Base-by-base conservation (phyloP, 2,797 vertebrate genomes). In the Sebastolobus alascanus region DNA sequence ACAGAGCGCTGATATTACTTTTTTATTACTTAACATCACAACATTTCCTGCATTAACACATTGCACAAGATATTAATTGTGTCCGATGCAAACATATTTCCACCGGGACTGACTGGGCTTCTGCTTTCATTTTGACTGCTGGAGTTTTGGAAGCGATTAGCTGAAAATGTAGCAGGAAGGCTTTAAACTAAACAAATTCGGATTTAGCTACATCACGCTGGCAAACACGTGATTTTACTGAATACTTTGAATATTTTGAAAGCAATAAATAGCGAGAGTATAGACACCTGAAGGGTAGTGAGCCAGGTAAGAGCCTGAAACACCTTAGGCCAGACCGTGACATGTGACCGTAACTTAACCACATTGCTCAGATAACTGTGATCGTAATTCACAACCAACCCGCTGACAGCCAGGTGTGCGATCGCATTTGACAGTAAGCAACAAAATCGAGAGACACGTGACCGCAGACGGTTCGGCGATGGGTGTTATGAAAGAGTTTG, bases 351-450 rank as follows among this genome's bases (percentile, higher is more conserved):
- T 71, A 77, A 85, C 82, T 74, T 87, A 77, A 90, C 83, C 87
- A 87, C 77, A 68, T 77, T 78, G 40, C 68, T 84, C 68, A 71
- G 52, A 56, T 58, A 77, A 83, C 79, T 67, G 10, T 3, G 18
- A 79, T 83, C 83, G 84, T 91, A 90, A 88, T 77, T 95, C 72
- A 91, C 40, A 79, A 5, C 6, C 14, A 38, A 27, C 50, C 35
- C 20, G 68, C 65, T 89, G 90, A 92, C 85, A 92, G 75, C 90
- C 93, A 92, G 91, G 89, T 94, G 85, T 84, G 82, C 83, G 68
- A 77, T 18, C 5, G n/a, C 64, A 61, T 68, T 54, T 77, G 65
- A 80, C 46, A 75, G 10, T 58, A 40, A 69, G 65, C 4, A 79
- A 38, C 60, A 72, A 43, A 69, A 70, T 50, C 10, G 54, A 77